A percentile compares a stretch with the other conserved stretches of the same genome.
These are phyloP conservation scores for Monochamus saltuarius DNA, from an alignment of 1,140 invertebrate species.

Conservation along the genomic window DNA sequence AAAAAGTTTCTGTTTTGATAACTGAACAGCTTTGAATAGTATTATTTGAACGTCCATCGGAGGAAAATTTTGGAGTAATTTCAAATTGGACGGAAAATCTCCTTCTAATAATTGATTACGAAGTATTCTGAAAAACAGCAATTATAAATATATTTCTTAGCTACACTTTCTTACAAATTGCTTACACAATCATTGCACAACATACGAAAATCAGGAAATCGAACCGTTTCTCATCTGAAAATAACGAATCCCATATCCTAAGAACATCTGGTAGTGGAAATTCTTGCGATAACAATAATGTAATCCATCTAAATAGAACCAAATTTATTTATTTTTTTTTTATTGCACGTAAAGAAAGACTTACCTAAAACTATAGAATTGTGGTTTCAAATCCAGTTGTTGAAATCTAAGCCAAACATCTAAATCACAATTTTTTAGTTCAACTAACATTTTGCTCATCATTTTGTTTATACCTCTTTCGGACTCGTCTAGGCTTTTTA, in stretches of 20 bases:
- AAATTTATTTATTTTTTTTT: no score
- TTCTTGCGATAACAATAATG: conserved; percentile 94
- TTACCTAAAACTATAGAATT: conserved; percentile 93
- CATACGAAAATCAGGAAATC: conserved; percentile 89
- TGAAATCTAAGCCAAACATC: conserved; percentile 75
- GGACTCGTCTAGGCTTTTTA: conserved; percentile 91
- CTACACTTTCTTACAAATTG: conserved; percentile 39
- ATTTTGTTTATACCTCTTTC: conserved; percentile 84
- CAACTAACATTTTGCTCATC: conserved; percentile 76
- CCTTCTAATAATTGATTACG: conserved; percentile 77
- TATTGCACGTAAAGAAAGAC: background rate
- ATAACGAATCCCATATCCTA: conserved; percentile 93
- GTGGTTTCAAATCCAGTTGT: conserved; percentile 84
- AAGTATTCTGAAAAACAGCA: conserved; percentile 65
- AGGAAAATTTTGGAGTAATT: conserved; percentile 86
- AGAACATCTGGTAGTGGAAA: conserved; percentile 95
- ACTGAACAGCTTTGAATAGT: conserved; percentile 63
- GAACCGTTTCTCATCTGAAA: conserved; percentile 86
- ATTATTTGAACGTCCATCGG: conserved; percentile 72
- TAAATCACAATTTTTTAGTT: conserved; percentile 75
- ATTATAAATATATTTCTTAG: background rate
- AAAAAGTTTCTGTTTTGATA: conserved; percentile 44
- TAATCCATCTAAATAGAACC: conserved; percentile 76
- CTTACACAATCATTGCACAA: conserved; percentile 96
- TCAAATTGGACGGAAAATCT: conserved; percentile 91